These are phyloP conservation scores for Ambastaia sidthimunki DNA, from an alignment of 2,797 vertebrate species.

Conservation along the genomic window DNA sequence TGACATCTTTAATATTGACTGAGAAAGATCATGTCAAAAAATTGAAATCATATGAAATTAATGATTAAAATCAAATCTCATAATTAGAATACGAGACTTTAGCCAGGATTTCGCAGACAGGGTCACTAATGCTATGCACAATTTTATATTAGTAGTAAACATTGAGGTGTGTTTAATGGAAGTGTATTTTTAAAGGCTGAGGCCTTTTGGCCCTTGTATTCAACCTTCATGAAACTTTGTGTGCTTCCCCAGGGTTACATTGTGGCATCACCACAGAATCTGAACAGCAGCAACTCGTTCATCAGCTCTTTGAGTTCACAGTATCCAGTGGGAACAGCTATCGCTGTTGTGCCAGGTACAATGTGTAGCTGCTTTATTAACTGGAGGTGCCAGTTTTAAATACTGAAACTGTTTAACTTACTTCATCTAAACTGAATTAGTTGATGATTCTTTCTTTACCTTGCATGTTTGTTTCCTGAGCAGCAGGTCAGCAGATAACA, in stretches of 20 bases:
- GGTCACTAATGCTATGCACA: neutral
- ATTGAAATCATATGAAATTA: no score
- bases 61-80: no score
- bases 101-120: no score
- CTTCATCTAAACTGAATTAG: no score
- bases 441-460: neutral
- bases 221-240: neutral
- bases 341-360: conserved; percentile 79
- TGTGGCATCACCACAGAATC: conserved; percentile 74
- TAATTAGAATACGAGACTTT: no score
- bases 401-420: neutral
- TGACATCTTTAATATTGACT: no score
- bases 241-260: conserved; percentile 77
- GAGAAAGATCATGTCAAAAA: no score
- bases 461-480: neutral
- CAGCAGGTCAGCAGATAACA: conserved; percentile 60
- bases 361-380: neutral
- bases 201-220: neutral
- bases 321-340: conserved; percentile 77
- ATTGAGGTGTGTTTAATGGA: neutral
- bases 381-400: neutral
- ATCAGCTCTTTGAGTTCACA: conserved; percentile 76
- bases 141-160: conserved; percentile 26
- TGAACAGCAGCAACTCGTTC: conserved; percentile 78
- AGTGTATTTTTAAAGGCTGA: conserved; percentile 3